Evolutionary conservation across 2,797 vertebrate species (phyloP).

Genomic region (Gallinago solitaria): DNA sequence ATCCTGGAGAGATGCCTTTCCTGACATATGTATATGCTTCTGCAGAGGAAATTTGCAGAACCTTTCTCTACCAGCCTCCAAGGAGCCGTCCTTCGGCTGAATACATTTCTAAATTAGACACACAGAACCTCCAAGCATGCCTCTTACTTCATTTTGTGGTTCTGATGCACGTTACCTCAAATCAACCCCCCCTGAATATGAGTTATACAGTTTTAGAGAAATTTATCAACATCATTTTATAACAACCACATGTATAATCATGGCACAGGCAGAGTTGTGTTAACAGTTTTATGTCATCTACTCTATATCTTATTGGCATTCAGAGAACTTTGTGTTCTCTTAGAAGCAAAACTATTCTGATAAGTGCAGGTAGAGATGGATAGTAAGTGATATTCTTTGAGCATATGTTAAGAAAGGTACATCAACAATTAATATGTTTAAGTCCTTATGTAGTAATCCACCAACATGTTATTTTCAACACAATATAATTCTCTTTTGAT

Average conservation of each 20-base stretch:
- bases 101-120: not conserved
- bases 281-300: conserved; percentile 11
- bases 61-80: not conserved
- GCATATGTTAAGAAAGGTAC: not conserved
- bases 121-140: not conserved
- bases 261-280: not conserved
- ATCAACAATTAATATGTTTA: not conserved
- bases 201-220: conserved; percentile 14
- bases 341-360: not conserved
- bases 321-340: not conserved
- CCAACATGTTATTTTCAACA: not conserved
- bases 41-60: not conserved
- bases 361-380: not conserved
- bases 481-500: not conserved
- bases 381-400: not conserved
- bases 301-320: not conserved
- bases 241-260: not conserved
- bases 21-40: not conserved
- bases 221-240: conserved; percentile 24
- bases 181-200: not conserved
- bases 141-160: not conserved
- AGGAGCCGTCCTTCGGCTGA: not conserved
- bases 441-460: not conserved
- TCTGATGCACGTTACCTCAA: conserved; percentile 22
- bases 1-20: not conserved